Base-by-base conservation (phyloP, 2,113 vertebrate species). In the Bungarus multicinctus region DNA sequence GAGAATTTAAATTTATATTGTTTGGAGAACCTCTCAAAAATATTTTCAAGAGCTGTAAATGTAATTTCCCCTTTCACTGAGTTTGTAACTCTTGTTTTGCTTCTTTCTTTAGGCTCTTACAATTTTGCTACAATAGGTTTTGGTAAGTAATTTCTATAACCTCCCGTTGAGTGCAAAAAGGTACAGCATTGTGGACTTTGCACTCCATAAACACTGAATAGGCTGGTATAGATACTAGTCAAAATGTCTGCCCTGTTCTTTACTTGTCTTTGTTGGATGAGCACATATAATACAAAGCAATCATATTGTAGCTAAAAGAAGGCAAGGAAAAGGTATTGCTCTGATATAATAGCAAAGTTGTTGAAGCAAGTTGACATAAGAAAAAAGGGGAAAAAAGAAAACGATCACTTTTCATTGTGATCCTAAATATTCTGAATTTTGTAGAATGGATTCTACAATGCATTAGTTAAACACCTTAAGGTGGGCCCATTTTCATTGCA, bases 91-190 rank as follows among this genome's bases (percentile, higher is more conserved):
- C 20, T 39, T 90, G 20, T 52, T 87, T 90, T 52, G 85, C 39
- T 90, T 87, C 27, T 39, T 25, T 39, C 25, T 57, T 64, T 53
- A 93, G 92, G 22, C 60, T 93, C 20, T 43, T 64, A 64, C 52
- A 1, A 43, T 22, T 39, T n/a, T 8, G 23, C 88, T 52, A 12
- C 69, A 9, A 39, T 90, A 60, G 57, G 74, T 27, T 43, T 64
- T 53, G 92, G 92, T 93, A 93, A 93, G 92, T 89, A 93, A 87
- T 85, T 93, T 86, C 55, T 12, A 50, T 52, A 57, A 57, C 55
- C n/a, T 45, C 8, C 14, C 45, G 22, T 22, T 52, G 27, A n/a
- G 4, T 64, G 34, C 2, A 81, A n/a, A 81, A 81, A 81, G 69
- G 7, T 34, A 74, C n/a, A 74, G 69, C 53, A 88, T 53, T 30